These are phyloP conservation scores for Ectropis crepuscularia DNA, from an alignment of 2,888 invertebrate species.

Conservation along the genomic window DNA sequence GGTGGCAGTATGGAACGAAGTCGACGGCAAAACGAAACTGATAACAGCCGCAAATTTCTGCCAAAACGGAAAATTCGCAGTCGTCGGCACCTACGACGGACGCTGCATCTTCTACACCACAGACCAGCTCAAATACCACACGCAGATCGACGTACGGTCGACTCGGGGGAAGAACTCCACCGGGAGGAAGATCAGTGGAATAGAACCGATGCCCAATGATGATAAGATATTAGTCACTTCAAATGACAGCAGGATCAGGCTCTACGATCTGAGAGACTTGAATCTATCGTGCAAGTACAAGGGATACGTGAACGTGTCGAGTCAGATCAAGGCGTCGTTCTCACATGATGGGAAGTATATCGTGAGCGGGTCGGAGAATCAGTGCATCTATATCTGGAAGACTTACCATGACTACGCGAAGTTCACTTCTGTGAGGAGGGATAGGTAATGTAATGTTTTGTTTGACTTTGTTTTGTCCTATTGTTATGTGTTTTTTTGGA, in stretches of 20 bases:
- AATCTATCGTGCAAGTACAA: conserved; percentile 98
- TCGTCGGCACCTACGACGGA: conserved; percentile 99
- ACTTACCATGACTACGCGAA: conserved; percentile 98
- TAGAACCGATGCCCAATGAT: conserved; percentile 97
- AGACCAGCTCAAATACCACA: conserved; percentile 99
- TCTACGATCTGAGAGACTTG: conserved; percentile 97
- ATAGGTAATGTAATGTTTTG: conserved; percentile 59
- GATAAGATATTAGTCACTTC: conserved; percentile 98
- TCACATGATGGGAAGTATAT: conserved; percentile 99
- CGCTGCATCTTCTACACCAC: conserved; percentile 99
- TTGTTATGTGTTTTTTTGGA: not conserved
- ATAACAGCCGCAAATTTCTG: conserved; percentile 99
- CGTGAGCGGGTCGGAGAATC: conserved; percentile 98
- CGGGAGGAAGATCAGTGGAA: conserved; percentile 98
- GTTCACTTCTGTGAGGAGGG: conserved; percentile 95
- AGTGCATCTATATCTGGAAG: conserved; percentile 99
- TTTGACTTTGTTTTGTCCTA: not conserved
- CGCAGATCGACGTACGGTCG: conserved; percentile 98
- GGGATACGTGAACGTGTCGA: conserved; percentile 95
- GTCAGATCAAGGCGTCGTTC: conserved; percentile 98
- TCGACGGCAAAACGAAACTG: conserved; percentile 96
- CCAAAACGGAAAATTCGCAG: conserved; percentile 98
- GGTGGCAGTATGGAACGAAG: conserved; percentile 99
- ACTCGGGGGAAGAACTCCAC: conserved; percentile 97
- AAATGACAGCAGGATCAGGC: conserved; percentile 97